These are phyloP conservation scores for Neoitamus cyanurus DNA, from an alignment of 2,888 invertebrate species.

Conservation along the genomic window DNA sequence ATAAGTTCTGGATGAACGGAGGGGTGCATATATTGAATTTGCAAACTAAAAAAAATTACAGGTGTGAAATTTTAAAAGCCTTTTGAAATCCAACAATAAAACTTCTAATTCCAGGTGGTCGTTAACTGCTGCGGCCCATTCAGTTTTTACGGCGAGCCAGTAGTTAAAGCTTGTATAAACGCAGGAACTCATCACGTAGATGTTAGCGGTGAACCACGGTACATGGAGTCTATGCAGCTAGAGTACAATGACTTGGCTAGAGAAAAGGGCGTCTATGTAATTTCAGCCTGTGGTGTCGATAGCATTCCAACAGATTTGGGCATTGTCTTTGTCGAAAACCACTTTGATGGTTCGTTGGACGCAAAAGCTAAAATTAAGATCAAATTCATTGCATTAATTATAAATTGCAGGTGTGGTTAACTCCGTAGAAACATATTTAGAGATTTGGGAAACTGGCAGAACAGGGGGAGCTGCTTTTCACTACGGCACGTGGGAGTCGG, in stretches of 20 bases:
- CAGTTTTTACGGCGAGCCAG: conserved; percentile 86
- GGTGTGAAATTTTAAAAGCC: too few relatives aligned
- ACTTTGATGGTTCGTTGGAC: conserved; percentile 70
- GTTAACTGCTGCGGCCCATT: conserved; percentile 96
- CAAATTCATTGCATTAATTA: conserved; percentile 60
- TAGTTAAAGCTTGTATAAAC: conserved; percentile 88
- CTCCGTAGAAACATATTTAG: conserved; percentile 79
- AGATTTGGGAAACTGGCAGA: conserved; percentile 59
- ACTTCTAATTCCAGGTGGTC: conserved; percentile 63
- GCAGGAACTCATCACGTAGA: conserved; percentile 89
- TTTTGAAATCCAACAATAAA: conserved; percentile 67
- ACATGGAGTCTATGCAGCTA: conserved; percentile 86
- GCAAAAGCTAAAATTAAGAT: background rate
- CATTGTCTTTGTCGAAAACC: conserved; percentile 74
- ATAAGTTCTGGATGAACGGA: too few relatives aligned
- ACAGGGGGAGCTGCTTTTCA: conserved; percentile 71
- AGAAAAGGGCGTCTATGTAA: conserved; percentile 84
- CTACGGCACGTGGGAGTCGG: conserved; percentile 91
- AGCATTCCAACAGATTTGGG: conserved; percentile 92
- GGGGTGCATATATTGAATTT: too few relatives aligned
- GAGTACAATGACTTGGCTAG: conserved; percentile 80
- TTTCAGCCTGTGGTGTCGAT: conserved; percentile 95
- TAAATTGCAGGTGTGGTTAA: conserved; percentile 72
- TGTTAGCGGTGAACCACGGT: conserved; percentile 92
- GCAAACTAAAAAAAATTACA: too few relatives aligned